Evolutionary conservation across 1,140 invertebrate genomes (phyloP).

Genomic region (Akabosia matsudoensis): DNA sequence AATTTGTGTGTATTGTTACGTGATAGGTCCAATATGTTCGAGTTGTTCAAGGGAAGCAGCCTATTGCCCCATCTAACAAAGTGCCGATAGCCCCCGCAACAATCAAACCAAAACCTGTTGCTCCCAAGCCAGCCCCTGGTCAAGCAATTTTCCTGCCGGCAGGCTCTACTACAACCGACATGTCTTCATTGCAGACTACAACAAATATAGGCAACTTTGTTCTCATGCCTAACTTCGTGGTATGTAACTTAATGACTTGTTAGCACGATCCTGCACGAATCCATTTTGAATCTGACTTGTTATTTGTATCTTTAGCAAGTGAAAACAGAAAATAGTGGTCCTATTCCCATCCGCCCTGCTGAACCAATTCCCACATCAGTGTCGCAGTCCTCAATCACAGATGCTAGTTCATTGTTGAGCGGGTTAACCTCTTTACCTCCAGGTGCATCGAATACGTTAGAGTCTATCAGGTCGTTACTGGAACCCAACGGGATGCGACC

Average conservation of each 20-base stretch:
- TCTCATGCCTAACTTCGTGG: constrained; percentile 43
- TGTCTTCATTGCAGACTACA: constrained; percentile 26
- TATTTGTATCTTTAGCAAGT: constrained; percentile 32
- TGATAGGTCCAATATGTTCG: constrained; percentile 36
- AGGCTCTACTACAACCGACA: constrained; percentile 29
- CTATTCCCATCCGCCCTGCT: constrained; percentile 41
- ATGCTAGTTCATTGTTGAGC: constrained; percentile 43
- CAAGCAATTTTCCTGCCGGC: constrained; percentile 41
- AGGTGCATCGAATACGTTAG: constrained; percentile 36
- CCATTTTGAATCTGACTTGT: background rate
- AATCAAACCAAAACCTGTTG: constrained; percentile 41
- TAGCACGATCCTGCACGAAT: background rate
- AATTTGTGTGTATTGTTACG: background rate
- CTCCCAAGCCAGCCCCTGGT: constrained; percentile 39
- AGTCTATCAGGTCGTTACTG: constrained; percentile 50
- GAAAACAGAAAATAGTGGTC: constrained; percentile 36
- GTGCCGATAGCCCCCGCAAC: constrained; percentile 43
- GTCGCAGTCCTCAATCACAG: constrained; percentile 1
- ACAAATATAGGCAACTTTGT: constrained; percentile 40
- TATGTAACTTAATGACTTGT: background rate
- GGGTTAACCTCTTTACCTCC: background rate
- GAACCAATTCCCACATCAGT: constrained; percentile 6
- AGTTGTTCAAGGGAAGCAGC: constrained; percentile 35
- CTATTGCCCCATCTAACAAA: constrained; percentile 36
- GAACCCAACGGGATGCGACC: constrained; percentile 70